Base-by-base conservation (phyloP, 2,113 vertebrate species). In the Salvator merianae region DNA sequence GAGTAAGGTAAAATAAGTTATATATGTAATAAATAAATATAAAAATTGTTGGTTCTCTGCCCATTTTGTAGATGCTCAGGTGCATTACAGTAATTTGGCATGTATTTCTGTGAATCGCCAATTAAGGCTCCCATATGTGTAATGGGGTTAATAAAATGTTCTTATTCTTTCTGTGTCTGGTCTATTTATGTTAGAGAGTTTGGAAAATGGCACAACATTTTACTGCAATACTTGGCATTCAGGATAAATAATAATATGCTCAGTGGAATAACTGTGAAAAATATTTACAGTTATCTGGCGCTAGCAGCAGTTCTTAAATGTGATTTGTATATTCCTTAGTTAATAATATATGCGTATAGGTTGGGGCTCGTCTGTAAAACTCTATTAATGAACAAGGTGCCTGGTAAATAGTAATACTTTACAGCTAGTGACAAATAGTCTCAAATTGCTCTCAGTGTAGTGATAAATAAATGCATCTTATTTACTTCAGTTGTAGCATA, bases 401-500 rank as follows among this genome's bases (percentile, higher is more conserved):
- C 7, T 82, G 14, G 4, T 84, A n/a, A 0, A 1, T 12, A 55
- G 66, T 8, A 5, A 0, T n/a, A 3, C 0, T 70, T 4, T 70
- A 18, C 4, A 78, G 12, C 1, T 38, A 80, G 47, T 72, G 53
- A 81, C 14, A 43, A 68, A 78, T 0, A 72, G 72, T 4, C 22
- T 74, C 1, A 81, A 0, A 10, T 84, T 91, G 69, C 9, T 78
- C 9, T 87, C 8, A 24, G 76, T 5, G 66, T 40, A 26, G 6
- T 91, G 34, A 86, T 83, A 16, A 0, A 75, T 68, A 12, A 86
- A 86, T 85, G 84, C 83, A 16, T 84, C 62, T 72, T 81, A 88
- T 63, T 85, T 85, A 84, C 43, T 90, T 26, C 80, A 95, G 94
- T 94, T 85, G 82, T 94, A 43, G 91, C 94, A 68, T 95, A 95